Evolutionary conservation across 2,888 invertebrate species (phyloP).

Genomic region (Hydropsyche betteni): DNA sequence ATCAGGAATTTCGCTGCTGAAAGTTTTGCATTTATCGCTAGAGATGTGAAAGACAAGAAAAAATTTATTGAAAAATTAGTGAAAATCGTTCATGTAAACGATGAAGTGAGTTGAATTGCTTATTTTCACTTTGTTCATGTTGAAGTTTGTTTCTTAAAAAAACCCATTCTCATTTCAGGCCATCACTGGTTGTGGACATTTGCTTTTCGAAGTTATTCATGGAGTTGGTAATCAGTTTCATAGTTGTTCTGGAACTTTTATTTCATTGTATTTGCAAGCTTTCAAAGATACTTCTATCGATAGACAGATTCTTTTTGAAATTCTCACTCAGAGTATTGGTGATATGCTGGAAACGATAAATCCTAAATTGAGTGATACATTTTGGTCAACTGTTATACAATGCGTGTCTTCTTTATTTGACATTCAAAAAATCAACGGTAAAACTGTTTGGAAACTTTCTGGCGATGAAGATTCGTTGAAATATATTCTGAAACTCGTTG

Average conservation of each 20-base stretch:
- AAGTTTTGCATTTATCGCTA: slow-evolving; percentile 93
- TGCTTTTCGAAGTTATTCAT: slow-evolving; percentile 88
- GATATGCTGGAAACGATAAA: slow-evolving; percentile 72
- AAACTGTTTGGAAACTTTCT: slow-evolving; percentile 54
- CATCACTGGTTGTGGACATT: slow-evolving; percentile 80
- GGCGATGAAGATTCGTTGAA: slow-evolving; percentile 57
- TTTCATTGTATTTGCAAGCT: slow-evolving; percentile 73
- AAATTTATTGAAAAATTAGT: slow-evolving; percentile 77
- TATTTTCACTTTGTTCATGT: background rate
- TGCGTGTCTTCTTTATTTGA: slow-evolving; percentile 54
- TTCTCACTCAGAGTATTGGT: slow-evolving; percentile 72
- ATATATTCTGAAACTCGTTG: slow-evolving; percentile 67
- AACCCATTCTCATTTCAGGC: slow-evolving; percentile 65
- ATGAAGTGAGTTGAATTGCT: slow-evolving; percentile 68
- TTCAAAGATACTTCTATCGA: slow-evolving; percentile 65
- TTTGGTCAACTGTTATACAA: slow-evolving; percentile 70
- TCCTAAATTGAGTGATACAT: slow-evolving; percentile 70
- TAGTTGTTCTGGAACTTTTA: slow-evolving; percentile 77
- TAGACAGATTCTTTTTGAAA: slow-evolving; percentile 68
- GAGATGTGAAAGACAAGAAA: slow-evolving; percentile 84
- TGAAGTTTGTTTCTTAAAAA: background rate
- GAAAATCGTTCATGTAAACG: slow-evolving; percentile 70
- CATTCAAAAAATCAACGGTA: slow-evolving; percentile 35
- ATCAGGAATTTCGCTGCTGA: slow-evolving; percentile 95
- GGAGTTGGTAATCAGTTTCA: slow-evolving; percentile 88